A percentile compares a stretch with the other conserved stretches of the same genome.
Conservation (phyloP, 2,888 invertebrate genomes). For the Drosophila recens region DNA sequence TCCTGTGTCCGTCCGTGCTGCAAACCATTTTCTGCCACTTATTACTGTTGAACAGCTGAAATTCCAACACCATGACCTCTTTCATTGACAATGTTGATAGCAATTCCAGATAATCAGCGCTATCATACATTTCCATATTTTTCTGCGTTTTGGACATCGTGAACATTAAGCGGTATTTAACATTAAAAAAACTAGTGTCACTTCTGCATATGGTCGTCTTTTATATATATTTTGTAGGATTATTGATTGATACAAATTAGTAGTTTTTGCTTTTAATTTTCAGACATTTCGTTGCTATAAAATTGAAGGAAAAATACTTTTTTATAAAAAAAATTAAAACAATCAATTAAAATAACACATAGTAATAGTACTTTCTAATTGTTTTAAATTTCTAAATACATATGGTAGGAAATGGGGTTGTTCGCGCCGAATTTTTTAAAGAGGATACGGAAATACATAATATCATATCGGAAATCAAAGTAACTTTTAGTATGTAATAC, state of each 20-base stretch:
- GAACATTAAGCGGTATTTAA: conserved; percentile 14
- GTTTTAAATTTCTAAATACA: not conserved
- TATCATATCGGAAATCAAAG: not conserved
- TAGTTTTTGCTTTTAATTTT: conserved; percentile 39
- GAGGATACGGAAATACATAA: not conserved
- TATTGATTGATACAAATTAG: conserved; percentile 33
- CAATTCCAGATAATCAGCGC: conserved; percentile 33
- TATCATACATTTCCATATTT: conserved; percentile 23
- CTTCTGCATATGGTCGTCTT: conserved; percentile 40
- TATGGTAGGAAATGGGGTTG: not conserved
- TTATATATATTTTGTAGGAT: conserved; percentile 22
- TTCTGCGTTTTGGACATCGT: conserved; percentile 44
- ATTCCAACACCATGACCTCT: conserved; percentile 71
- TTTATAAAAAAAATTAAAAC: conserved; percentile 52
- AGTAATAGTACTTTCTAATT: not conserved
- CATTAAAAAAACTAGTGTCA: conserved; percentile 30
- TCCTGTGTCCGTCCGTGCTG: conserved; percentile 25
- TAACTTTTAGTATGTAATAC: not conserved
- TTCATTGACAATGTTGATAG: conserved; percentile 54
- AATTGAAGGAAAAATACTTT: conserved; percentile 71
- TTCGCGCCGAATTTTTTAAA: not conserved
- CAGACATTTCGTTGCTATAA: conserved; percentile 63
- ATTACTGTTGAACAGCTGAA: conserved; percentile 32
- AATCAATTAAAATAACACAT: conserved; percentile 20
- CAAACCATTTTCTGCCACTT: conserved; percentile 64